Conservation (phyloP, 2,113 vertebrate genomes). For the Menidia beryllina region DNA sequence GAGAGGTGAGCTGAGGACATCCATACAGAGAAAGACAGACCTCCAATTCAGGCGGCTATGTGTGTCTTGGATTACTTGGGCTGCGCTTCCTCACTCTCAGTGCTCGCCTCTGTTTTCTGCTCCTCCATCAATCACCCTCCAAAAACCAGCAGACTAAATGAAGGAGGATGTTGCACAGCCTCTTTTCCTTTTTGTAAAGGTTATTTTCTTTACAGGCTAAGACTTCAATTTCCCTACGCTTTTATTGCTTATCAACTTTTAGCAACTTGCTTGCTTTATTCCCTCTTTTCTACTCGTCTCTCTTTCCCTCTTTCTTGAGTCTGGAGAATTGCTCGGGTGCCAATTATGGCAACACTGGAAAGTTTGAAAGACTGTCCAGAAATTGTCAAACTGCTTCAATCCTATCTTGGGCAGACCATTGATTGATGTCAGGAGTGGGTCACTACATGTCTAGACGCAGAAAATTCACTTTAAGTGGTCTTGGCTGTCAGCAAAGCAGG, state of each 20-base stretch:
- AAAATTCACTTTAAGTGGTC: conserved; percentile 61
- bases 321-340: conserved; percentile 40
- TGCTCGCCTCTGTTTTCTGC: conserved; percentile 60
- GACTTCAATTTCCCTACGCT: conserved; percentile 43
- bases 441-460: conserved; percentile 67
- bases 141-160: conserved; percentile 64
- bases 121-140: conserved; percentile 77
- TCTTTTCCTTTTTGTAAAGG: conserved; percentile 37
- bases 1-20: conserved; percentile 23
- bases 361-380: conserved; percentile 66
- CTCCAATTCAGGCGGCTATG: conserved; percentile 29
- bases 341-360: conserved; percentile 67
- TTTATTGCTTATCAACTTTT: conserved; percentile 55
- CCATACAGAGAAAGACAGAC: conserved; percentile 5
- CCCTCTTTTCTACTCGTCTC: background rate
- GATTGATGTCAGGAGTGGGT: conserved; percentile 72
- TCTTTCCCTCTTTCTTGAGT: conserved; percentile 21
- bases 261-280: conserved; percentile 52
- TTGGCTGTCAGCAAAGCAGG: conserved; percentile 48
- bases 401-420: conserved; percentile 64
- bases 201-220: conserved; percentile 46
- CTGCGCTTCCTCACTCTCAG: conserved; percentile 51
- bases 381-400: conserved; percentile 67
- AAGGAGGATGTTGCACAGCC: conserved; percentile 55
- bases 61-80: conserved; percentile 47